Evolutionary conservation across 2,797 vertebrate species (phyloP).

Genomic region (Rhinella marina): DNA sequence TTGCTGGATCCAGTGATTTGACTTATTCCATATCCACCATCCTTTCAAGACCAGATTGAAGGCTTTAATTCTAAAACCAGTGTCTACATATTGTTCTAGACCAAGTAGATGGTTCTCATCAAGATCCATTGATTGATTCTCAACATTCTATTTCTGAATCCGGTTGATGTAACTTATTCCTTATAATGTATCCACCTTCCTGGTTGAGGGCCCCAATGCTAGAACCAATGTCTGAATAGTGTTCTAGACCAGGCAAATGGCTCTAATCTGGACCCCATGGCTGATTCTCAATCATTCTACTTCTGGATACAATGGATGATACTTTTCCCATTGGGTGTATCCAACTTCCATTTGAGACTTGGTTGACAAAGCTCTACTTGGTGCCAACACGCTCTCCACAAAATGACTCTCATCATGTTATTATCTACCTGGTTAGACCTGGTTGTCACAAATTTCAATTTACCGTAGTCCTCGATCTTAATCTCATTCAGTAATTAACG

Average conservation of each 20-base stretch:
- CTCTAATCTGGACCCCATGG: not conserved
- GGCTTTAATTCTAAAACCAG: too few relatives aligned
- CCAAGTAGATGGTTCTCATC: too few relatives aligned
- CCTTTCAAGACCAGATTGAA: not conserved
- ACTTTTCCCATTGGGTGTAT: too few relatives aligned
- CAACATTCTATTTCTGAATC: not conserved
- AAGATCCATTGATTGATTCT: not conserved
- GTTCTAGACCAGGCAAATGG: not conserved
- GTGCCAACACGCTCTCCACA: not conserved
- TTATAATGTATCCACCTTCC: not conserved
- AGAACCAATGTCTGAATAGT: not conserved
- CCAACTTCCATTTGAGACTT: not conserved
- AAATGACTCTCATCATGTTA: not conserved
- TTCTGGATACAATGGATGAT: not conserved
- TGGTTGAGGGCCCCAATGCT: not conserved
- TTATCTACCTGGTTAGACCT: not conserved
- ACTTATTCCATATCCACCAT: not conserved
- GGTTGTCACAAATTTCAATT: not conserved
- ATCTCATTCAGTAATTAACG: slow-evolving; percentile 19
- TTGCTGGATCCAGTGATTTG: not conserved
- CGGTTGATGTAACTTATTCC: not conserved
- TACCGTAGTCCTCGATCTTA: not conserved
- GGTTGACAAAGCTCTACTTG: not conserved
- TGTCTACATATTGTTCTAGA: too few relatives aligned
- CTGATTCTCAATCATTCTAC: not conserved